Evolutionary conservation across 2,113 vertebrate genomes (phyloP).

Genomic region (Willisornis vidua): DNA sequence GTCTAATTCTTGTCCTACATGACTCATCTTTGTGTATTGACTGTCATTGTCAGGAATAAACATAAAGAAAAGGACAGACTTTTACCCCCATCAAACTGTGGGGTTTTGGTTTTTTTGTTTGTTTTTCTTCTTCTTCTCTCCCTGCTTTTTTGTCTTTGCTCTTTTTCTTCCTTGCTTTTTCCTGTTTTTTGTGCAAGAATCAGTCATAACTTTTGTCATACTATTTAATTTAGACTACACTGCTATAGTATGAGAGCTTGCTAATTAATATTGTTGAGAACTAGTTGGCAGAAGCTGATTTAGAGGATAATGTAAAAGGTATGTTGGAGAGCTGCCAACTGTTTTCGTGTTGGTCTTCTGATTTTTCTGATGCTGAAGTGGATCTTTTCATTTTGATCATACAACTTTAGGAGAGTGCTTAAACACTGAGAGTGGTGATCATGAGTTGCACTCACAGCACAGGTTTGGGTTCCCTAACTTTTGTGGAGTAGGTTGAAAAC

Average conservation of each 20-base stretch:
- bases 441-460: not conserved
- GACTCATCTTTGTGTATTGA: not conserved
- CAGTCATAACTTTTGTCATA: not conserved
- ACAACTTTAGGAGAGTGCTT: not conserved
- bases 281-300: not conserved
- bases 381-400: not conserved
- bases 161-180: not conserved
- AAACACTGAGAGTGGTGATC: not conserved
- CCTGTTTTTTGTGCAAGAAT: not conserved
- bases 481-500: not conserved
- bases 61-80: not conserved
- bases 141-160: not conserved
- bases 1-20: not conserved
- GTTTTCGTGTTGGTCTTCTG: not conserved
- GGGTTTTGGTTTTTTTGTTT: not conserved
- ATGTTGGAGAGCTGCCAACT: not conserved
- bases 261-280: not conserved
- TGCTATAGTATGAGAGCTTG: not conserved
- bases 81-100: not conserved
- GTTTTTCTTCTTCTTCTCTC: not conserved
- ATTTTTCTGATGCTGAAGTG: not conserved
- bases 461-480: not conserved
- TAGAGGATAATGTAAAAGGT: not conserved
- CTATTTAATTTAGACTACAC: not conserved
- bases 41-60: not conserved